Evolutionary conservation across 1,140 invertebrate genomes (phyloP).

Genomic region (Dreissena rostriformis): DNA sequence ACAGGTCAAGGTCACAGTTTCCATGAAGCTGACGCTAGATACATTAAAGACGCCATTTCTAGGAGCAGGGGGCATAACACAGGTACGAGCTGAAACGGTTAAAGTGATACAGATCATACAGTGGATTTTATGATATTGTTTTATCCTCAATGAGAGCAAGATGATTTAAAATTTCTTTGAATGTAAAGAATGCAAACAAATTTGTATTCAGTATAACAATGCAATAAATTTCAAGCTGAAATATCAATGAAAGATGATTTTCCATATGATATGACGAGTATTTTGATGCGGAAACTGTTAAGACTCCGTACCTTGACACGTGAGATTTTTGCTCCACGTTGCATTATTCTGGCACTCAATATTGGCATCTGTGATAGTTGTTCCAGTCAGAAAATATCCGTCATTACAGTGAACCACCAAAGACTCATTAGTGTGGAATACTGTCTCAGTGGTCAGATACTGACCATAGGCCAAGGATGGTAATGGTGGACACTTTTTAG

Average conservation of each 20-base stretch:
- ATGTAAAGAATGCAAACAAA: too few relatives aligned
- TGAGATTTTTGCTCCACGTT: slow-evolving; percentile 28
- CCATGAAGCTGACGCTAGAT: slow-evolving; percentile 7
- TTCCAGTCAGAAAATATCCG: slow-evolving; percentile 38
- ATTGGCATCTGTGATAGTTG: background rate
- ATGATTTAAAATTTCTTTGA: too few relatives aligned
- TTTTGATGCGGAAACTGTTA: background rate
- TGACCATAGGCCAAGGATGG: slow-evolving; percentile 43
- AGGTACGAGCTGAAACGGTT: slow-evolving; percentile 1
- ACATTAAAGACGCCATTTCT: slow-evolving; percentile 15
- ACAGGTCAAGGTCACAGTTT: background rate
- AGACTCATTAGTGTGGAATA: slow-evolving; percentile 54
- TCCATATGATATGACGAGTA: background rate
- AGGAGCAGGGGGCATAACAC: background rate
- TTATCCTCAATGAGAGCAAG: too few relatives aligned
- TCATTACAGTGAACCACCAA: slow-evolving; percentile 54
- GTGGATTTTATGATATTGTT: too few relatives aligned
- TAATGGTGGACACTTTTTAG: slow-evolving; percentile 20
- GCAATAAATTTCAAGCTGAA: too few relatives aligned
- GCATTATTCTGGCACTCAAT: slow-evolving; percentile 35
- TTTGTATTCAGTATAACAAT: too few relatives aligned
- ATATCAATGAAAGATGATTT: too few relatives aligned
- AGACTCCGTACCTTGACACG: slow-evolving; percentile 36
- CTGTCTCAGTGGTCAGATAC: slow-evolving; percentile 34
- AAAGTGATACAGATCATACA: background rate